Base-by-base conservation (phyloP, 2,113 vertebrate genomes). In the Prochilodus magdalenae region DNA sequence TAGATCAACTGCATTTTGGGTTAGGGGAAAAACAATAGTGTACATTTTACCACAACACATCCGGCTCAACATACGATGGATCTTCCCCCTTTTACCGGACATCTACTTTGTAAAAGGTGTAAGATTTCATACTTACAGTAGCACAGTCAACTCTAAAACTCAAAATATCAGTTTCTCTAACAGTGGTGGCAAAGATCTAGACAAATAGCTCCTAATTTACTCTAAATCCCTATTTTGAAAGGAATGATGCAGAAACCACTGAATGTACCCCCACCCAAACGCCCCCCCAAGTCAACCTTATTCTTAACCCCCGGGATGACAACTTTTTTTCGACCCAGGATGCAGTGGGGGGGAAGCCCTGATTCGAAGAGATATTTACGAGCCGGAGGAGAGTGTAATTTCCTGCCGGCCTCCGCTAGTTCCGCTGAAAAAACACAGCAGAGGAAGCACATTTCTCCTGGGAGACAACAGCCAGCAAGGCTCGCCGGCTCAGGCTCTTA, bases 401-500 rank as follows among this genome's bases (percentile, higher is more conserved):
- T 94, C 94, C 94, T 95, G 91, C 91, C 90, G 85, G 92, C 94
- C 93, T 93, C 91, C 90, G 87, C 92, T 88, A 92, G 93, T 95
- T 95, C 93, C 92, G 92, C 92, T 94, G 91, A 93, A 94, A 95
- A 93, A 95, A 94, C 93, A 94, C 90, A 88, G 91, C 79, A 89
- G 91, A 94, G 93, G 93, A 95, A 94, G 93, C 90, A 89, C 87
- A 87, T 90, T 90, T 93, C 94, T 93, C 94, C 90, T 77, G 84
- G 90, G 93, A 93, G 89, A 89, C 89, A 88, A 88, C 90, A 89
- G 87, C 69, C 78, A 83, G 81, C 67, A 27, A 63, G 49, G 73
- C 82, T 81, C 67, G 82, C 75, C 83, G 89, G 79, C 77, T 77
- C 81, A 73, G 79, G 33, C 86, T 82, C 84, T 88, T 85, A 86